Conservation (phyloP, 1,140 invertebrate species). For the Tetraneura akinire region DNA sequence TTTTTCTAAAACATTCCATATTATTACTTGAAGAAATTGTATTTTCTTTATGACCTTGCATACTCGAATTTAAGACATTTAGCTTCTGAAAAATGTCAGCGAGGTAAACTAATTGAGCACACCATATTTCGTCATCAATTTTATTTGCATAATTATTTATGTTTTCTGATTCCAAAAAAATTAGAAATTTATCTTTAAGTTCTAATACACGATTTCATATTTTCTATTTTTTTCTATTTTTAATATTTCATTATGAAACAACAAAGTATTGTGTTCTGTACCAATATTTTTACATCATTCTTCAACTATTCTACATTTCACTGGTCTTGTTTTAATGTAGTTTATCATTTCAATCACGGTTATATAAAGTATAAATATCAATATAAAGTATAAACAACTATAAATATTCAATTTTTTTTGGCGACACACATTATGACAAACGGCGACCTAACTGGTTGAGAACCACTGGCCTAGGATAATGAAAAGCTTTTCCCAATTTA, state of each 20-base stretch:
- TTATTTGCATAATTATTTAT: not conserved
- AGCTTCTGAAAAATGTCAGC: too few species aligned
- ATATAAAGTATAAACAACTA: too few species aligned
- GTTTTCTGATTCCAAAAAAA: not conserved
- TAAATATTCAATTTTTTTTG: too few species aligned
- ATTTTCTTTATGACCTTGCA: too few species aligned
- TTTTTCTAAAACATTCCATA: constrained; percentile 22
- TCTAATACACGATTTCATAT: not conserved
- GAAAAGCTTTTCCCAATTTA: too few species aligned
- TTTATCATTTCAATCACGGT: not conserved
- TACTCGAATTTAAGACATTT: too few species aligned
- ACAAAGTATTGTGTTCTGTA: not conserved
- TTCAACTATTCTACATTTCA: not conserved
- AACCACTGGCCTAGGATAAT: too few species aligned
- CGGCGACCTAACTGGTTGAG: too few species aligned
- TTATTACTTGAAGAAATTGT: too few species aligned
- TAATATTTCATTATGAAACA: not conserved
- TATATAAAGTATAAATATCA: too few species aligned
- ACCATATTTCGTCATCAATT: not conserved
- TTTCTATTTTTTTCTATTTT: not conserved
- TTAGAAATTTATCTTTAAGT: not conserved
- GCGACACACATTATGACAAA: too few species aligned
- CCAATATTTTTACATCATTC: constrained; percentile 2
- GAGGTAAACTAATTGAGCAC: too few species aligned
- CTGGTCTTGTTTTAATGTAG: not conserved